These are phyloP conservation scores for Pterostichus madidus DNA, from an alignment of 2,888 invertebrate genomes.

Conservation along the genomic window DNA sequence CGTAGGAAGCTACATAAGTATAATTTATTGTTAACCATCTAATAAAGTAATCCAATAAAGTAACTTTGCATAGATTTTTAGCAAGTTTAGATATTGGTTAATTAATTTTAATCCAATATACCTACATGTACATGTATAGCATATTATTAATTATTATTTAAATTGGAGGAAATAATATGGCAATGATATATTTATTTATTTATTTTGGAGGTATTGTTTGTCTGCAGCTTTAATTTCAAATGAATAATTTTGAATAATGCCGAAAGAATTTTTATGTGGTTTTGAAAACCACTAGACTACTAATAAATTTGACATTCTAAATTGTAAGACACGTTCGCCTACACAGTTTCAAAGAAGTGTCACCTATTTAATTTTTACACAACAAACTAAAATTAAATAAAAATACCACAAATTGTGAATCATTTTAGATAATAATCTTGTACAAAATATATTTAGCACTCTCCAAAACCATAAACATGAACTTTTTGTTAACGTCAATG, in stretches of 20 bases:
- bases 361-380: background rate
- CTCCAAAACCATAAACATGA: background rate
- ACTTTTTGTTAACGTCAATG: background rate
- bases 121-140: background rate
- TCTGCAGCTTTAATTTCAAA: background rate
- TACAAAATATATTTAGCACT: background rate
- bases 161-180: too few species aligned
- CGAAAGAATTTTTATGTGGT: slow-evolving; percentile 1
- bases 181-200: too few species aligned
- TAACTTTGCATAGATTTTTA: background rate
- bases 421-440: background rate
- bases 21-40: background rate
- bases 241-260: background rate
- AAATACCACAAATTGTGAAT: background rate
- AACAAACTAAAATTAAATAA: background rate
- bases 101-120: background rate
- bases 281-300: slow-evolving; percentile 1
- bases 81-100: background rate
- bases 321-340: background rate
- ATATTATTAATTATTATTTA: too few species aligned
- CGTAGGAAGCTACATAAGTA: background rate
- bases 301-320: slow-evolving; percentile 4
- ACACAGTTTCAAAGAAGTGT: background rate
- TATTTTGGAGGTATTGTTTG: too few species aligned
- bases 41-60: background rate